phyloP scores from a whole-genome alignment of 2,113 vertebrate species.

The Colinus virginianus region DNA sequence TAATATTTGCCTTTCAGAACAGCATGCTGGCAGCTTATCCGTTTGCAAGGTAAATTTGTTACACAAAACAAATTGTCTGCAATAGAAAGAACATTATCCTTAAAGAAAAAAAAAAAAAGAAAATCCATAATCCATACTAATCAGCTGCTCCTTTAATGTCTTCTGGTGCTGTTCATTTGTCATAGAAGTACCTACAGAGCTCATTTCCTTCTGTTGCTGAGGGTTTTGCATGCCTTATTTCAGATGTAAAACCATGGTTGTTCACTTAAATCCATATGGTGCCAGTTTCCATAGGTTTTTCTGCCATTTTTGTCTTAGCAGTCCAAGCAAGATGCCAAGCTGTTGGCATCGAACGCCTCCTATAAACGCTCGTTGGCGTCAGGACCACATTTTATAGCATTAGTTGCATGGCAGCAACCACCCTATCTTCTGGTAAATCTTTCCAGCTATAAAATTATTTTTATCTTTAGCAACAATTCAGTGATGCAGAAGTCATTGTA shows the following conservation, averaged over 20 bases:
- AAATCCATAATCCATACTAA: not conserved
- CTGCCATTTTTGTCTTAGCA: not conserved
- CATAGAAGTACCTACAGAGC: not conserved
- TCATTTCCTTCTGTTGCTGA: not conserved
- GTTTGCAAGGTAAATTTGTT: not conserved
- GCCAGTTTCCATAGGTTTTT: not conserved
- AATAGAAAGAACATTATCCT: not conserved
- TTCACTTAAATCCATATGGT: not conserved
- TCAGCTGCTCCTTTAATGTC: not conserved
- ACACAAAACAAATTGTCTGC: not conserved
- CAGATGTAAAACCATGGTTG: not conserved
- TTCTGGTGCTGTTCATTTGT: not conserved
- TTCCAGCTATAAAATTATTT: not conserved
- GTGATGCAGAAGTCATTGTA: not conserved
- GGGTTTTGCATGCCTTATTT: not conserved
- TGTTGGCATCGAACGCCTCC: not conserved
- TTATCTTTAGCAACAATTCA: not conserved
- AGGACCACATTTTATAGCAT: not conserved
- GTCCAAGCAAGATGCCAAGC: not conserved
- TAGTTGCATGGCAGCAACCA: not conserved
- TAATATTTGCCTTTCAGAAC: not conserved
- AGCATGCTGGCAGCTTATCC: not conserved
- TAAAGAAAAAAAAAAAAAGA: not conserved
- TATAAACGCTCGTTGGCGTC: not conserved
- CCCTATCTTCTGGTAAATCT: fast-evolving